phyloP scores from a whole-genome alignment of 2,113 vertebrate genomes.

The Pseudopodoces humilis region DNA sequence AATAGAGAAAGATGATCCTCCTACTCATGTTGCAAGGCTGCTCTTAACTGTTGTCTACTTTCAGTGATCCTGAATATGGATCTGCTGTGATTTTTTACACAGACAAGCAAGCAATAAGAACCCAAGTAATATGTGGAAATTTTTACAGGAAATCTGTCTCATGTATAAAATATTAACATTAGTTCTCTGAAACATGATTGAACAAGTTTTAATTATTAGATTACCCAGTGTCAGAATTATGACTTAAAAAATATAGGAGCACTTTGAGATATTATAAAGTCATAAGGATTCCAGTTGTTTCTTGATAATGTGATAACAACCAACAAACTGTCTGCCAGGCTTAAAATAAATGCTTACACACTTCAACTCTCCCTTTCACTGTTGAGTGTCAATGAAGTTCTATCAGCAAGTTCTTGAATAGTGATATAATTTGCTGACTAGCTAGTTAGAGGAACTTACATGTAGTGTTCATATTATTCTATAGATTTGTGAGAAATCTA shows the following conservation, averaged over 20 bases:
- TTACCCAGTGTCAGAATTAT: not conserved
- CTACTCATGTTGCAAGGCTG: not conserved
- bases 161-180: not conserved
- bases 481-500: not conserved
- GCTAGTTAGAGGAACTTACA: not conserved
- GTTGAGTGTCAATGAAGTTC: not conserved
- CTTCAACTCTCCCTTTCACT: not conserved
- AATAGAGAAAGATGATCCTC: not conserved
- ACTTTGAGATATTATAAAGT: not conserved
- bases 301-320: not conserved
- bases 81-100: not conserved
- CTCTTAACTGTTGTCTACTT: not conserved
- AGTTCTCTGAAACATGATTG: not conserved
- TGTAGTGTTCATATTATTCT: not conserved
- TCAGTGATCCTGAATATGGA: not conserved
- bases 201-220: not conserved
- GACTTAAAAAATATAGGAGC: not conserved
- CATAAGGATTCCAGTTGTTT: not conserved
- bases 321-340: not conserved
- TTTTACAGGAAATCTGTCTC: not conserved
- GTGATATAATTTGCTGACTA: not conserved
- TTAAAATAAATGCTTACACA: not conserved
- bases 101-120: not conserved
- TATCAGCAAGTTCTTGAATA: not conserved
- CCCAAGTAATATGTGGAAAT: not conserved